phyloP scores from a whole-genome alignment of 2,797 vertebrate species.

The Simalia tracyae region DNA sequence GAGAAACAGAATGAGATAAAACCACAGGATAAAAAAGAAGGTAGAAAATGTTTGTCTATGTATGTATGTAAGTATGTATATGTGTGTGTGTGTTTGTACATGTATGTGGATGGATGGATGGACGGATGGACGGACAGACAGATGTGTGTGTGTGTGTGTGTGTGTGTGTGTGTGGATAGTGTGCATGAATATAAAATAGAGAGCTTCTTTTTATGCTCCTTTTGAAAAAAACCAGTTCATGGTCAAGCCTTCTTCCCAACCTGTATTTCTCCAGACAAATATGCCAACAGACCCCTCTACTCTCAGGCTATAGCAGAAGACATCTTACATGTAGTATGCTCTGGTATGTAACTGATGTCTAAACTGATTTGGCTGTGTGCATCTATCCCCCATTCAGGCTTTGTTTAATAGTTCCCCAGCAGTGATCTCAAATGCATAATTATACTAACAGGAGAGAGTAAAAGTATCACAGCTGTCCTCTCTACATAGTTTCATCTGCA shows the following conservation, averaged over 20 bases:
- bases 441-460: not conserved
- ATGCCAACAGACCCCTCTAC: not conserved
- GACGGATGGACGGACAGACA: too few species aligned
- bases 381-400: not conserved
- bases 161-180: not conserved
- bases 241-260: too few species aligned
- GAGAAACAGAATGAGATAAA: conserved; percentile 20
- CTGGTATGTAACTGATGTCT: not conserved
- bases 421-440: not conserved
- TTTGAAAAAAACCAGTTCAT: too few species aligned
- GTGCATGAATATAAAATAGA: conserved; percentile 13
- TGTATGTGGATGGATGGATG: too few species aligned
- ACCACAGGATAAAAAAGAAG: conserved; percentile 10
- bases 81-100: too few species aligned
- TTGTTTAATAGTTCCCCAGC: not conserved
- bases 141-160: not conserved
- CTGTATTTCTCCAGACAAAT: not conserved
- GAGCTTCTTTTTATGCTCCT: not conserved
- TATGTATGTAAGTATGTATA: not conserved
- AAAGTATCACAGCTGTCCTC: not conserved
- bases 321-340: not conserved
- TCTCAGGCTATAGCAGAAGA: not conserved
- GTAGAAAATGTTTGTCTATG: not conserved
- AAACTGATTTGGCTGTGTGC: not conserved
- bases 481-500: not conserved